Evolutionary conservation across 2,113 vertebrate genomes (phyloP), one percentile per base, ranked within the genome.

Genomic region (Delphinus delphis): DNA sequence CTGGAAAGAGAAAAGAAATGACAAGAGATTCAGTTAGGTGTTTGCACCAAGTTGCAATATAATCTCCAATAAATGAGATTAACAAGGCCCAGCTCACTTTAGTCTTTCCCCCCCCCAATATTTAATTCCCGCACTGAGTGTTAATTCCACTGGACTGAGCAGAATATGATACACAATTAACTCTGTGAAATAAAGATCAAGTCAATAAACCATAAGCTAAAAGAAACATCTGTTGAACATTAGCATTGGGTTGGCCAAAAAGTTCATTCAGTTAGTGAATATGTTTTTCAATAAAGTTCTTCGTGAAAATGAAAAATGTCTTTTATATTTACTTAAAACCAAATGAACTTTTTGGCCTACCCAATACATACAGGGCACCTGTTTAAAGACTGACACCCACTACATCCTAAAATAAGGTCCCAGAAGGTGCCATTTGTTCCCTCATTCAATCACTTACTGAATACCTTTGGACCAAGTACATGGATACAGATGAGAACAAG

Each of bases 1-100:
- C 99, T 99, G 94, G 20, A 96, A 97, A 67, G 0, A 38, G 83
- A 58, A 95, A 63, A 44, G 84, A 92, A 73, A 88, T 33, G 11
- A 44, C 14, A 85, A 68, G 26, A 86, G 17, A 83, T n/a, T 81
- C 25, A 60, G 28, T 44, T 58, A 67, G 31, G 55, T 93, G 33
- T 88, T 14, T 41, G 31, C 4, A 90, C 28, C 62, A 82, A 93
- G 31, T 79, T 33, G 93, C 5, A 94, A 36, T 10, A 68, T 12
- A 88, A 44, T 41, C 55, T 77, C 60, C 23, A 77, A 12, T 89
- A 90, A 79, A 8, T 23, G 38, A 93, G 8, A 87, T 77, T 0
- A 76, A 76, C 12, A 55, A 81, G 65, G 28, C 3, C 36, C 13
- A 10, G 68, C 17, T 94, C 31, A 88, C 60, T 33, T 82, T 44